Conservation (phyloP, 2,113 vertebrate genomes). For the Seriola aureovittata region DNA sequence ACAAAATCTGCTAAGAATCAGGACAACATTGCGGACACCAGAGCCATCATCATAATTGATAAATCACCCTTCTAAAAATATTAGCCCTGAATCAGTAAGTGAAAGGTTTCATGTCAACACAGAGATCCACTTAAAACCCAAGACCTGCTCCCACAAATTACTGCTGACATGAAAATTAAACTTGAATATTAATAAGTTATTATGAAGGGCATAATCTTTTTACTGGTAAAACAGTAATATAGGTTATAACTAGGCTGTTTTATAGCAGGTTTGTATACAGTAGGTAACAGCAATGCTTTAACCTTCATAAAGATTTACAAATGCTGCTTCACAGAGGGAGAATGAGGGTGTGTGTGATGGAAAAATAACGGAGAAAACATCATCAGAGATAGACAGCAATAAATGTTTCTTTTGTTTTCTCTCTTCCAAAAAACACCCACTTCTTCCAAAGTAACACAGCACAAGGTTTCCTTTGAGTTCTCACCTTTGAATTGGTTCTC, state of each 20-base stretch:
- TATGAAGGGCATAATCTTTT: background rate
- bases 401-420: too few relatives aligned
- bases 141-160: background rate
- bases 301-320: background rate
- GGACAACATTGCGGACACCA: background rate
- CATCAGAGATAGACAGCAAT: too few relatives aligned
- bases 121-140: background rate
- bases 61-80: background rate
- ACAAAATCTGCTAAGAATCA: background rate
- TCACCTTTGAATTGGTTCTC: conserved; percentile 40
- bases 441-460: background rate
- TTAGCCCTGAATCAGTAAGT: background rate
- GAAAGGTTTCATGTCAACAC: conserved; percentile 4
- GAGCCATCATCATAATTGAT: background rate
- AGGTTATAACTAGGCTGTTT: background rate
- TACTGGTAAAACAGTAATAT: background rate
- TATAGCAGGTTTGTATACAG: too few relatives aligned
- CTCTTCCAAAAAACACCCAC: background rate
- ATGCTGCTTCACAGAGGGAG: too few relatives aligned
- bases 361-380: background rate
- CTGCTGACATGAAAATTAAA: background rate
- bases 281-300: background rate
- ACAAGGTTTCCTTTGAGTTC: background rate
- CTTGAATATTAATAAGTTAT: background rate
- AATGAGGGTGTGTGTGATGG: too few relatives aligned